Conservation (phyloP, 2,797 vertebrate species). For the Labroides dimidiatus region DNA sequence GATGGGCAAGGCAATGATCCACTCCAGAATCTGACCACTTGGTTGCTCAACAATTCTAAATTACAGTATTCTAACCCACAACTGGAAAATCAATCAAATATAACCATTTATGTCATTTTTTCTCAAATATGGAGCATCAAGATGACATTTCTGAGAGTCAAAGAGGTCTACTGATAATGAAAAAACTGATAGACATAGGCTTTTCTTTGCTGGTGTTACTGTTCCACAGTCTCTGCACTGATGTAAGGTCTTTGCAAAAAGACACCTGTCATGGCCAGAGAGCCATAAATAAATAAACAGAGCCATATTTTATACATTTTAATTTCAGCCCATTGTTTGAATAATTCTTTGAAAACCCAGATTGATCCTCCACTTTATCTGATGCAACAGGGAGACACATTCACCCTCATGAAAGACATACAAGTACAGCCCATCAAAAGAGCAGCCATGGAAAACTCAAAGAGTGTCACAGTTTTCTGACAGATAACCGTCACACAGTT, state of each 20-base stretch:
- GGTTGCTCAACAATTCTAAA: too few relatives aligned
- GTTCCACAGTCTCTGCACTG: not conserved
- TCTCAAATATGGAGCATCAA: not conserved
- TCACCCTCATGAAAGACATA: conserved; percentile 32
- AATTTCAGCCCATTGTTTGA: conserved; percentile 5
- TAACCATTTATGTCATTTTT: not conserved
- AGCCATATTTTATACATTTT: not conserved
- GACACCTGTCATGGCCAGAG: not conserved
- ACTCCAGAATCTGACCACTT: too few relatives aligned
- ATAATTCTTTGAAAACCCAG: conserved; percentile 1
- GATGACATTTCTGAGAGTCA: not conserved
- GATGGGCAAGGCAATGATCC: too few relatives aligned
- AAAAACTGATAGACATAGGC: not conserved
- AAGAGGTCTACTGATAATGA: not conserved
- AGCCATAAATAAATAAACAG: not conserved
- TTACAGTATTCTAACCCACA: too few relatives aligned
- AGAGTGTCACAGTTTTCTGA: conserved; percentile 56
- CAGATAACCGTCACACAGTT: conserved; percentile 61
- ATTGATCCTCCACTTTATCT: conserved; percentile 21
- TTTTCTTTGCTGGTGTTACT: not conserved
- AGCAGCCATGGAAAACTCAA: conserved; percentile 50
- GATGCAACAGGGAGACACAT: conserved; percentile 53
- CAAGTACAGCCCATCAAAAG: conserved; percentile 57
- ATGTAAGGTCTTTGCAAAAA: not conserved
- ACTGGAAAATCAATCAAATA: not conserved